Evolutionary conservation across 2,888 invertebrate species (phyloP).

Genomic region (Graphium colonna): DNA sequence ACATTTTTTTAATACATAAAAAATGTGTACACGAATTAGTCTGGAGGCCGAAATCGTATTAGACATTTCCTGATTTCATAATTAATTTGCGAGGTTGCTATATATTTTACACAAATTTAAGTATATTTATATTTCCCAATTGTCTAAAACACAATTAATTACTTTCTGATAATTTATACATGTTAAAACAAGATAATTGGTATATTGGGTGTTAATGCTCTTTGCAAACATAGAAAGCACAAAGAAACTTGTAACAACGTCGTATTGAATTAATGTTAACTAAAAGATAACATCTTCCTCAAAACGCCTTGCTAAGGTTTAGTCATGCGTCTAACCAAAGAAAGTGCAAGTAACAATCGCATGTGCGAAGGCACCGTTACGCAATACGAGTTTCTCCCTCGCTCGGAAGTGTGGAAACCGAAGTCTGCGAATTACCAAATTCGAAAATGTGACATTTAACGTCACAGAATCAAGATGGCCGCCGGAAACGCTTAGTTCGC

Average conservation of each 20-base stretch:
- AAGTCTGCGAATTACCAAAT: conserved; percentile 11
- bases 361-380: conserved; percentile 37
- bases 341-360: conserved; percentile 46
- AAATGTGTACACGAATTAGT: too few species aligned
- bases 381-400: conserved; percentile 41
- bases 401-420: conserved; percentile 22
- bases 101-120: too few species aligned
- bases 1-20: background rate
- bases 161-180: too few species aligned
- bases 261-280: conserved; percentile 5
- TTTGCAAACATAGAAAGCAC: too few species aligned
- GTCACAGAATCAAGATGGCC: background rate
- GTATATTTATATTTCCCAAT: too few species aligned
- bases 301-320: conserved; percentile 19
- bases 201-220: too few species aligned
- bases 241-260: conserved; percentile 1
- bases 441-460: background rate
- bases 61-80: too few species aligned
- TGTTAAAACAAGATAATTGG: too few species aligned
- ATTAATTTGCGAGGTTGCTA: too few species aligned
- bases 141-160: too few species aligned
- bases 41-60: too few species aligned
- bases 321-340: conserved; percentile 33
- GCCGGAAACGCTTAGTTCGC: background rate
- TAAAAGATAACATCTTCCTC: background rate